Evolutionary conservation across 2,113 vertebrate genomes (phyloP).

Genomic region (Burhinus bistriatus): DNA sequence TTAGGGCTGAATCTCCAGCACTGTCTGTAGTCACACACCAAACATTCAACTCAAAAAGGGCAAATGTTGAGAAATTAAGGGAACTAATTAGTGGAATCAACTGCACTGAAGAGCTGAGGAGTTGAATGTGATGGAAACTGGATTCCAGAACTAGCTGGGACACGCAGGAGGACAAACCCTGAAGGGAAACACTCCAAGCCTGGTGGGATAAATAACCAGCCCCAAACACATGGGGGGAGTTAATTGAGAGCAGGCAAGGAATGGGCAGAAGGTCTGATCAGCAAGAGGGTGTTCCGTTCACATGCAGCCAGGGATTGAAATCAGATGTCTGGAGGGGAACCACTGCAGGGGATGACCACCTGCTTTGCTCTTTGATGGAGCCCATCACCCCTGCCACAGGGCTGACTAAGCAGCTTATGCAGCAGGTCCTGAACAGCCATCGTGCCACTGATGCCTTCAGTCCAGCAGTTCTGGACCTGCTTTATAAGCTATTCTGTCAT

Average conservation of each 20-base stretch:
- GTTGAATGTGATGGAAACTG: background rate
- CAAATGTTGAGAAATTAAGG: constrained; percentile 9
- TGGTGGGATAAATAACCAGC: background rate
- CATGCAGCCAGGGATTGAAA: background rate
- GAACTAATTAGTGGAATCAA: background rate
- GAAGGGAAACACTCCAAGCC: background rate
- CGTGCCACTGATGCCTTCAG: background rate
- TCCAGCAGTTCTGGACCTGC: background rate
- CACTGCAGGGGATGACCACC: background rate
- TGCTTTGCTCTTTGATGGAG: background rate
- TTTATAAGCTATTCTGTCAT: background rate
- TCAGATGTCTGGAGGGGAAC: background rate
- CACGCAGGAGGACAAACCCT: background rate
- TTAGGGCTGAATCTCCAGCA: background rate
- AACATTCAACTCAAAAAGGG: background rate
- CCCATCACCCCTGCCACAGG: background rate
- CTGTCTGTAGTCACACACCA: background rate
- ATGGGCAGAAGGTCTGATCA: background rate
- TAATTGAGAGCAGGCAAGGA: background rate
- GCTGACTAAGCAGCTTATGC: background rate
- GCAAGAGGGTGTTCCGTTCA: background rate
- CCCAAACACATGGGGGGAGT: background rate
- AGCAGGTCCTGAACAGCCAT: background rate
- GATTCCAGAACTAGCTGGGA: constrained; percentile 17
- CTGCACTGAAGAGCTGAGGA: background rate